Conservation (phyloP, 2,113 vertebrate genomes). For the pig (Sus scrofa) region DNA sequence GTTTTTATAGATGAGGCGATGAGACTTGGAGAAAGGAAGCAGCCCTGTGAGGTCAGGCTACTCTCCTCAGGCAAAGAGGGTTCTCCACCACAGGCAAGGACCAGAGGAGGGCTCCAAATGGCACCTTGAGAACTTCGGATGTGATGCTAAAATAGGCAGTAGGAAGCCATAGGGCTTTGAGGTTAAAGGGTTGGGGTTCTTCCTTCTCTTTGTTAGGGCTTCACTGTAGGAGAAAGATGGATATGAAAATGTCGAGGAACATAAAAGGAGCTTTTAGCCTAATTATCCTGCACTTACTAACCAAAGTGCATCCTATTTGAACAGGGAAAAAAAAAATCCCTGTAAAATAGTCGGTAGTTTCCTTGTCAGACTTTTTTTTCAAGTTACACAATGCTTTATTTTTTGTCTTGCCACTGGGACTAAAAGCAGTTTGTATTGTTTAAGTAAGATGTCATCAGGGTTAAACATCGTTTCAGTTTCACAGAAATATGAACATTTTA, state of each 20-base stretch:
- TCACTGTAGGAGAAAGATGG: no score
- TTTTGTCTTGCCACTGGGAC: not conserved
- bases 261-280: not conserved
- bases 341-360: not conserved
- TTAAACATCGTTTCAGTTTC: not conserved
- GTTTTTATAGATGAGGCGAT: no score
- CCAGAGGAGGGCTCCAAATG: accelerated
- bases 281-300: no score
- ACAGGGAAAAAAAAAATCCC: not conserved
- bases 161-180: not conserved
- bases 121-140: accelerated
- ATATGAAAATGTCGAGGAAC: not conserved
- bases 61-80: accelerated
- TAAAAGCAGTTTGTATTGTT: not conserved
- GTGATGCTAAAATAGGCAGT: accelerated
- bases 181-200: not conserved
- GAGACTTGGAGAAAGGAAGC: not conserved
- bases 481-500: not conserved
- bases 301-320: accelerated
- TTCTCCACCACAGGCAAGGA: accelerated
- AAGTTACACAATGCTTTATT: not conserved
- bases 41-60: accelerated
- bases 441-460: not conserved
- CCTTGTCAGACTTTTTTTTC: not conserved
- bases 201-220: not conserved